Evolutionary conservation across 1,140 invertebrate species (phyloP).

Genomic region (Glossosoma conforme): DNA sequence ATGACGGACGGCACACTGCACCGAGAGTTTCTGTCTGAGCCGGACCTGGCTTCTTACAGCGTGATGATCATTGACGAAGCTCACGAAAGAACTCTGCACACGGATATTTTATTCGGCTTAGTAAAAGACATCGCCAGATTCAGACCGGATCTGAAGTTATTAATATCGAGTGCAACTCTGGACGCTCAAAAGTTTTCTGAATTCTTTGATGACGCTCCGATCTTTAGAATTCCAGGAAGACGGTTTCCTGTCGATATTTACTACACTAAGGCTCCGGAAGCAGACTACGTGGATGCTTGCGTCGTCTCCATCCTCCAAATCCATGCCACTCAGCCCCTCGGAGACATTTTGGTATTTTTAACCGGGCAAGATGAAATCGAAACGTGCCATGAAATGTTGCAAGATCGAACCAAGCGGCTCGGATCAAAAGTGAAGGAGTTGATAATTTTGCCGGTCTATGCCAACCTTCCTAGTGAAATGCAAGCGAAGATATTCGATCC

Average conservation of each 20-base stretch:
- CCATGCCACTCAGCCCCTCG: conserved; percentile 90
- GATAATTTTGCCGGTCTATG: conserved; percentile 94
- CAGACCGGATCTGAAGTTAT: conserved; percentile 87
- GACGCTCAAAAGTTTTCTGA: conserved; percentile 98
- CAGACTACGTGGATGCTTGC: conserved; percentile 96
- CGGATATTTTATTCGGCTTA: conserved; percentile 96
- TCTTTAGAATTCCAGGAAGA: conserved; percentile 92
- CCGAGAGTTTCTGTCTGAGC: conserved; percentile 95
- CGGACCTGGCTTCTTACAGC: conserved; percentile 89
- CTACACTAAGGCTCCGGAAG: conserved; percentile 98
- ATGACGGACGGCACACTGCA: conserved; percentile 99
- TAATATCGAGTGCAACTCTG: conserved; percentile 97
- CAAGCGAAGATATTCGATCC: conserved; percentile 98
- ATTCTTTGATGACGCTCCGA: conserved; percentile 98
- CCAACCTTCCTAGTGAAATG: conserved; percentile 97
- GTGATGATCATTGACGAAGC: conserved; percentile 99
- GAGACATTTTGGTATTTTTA: conserved; percentile 95
- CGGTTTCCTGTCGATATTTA: conserved; percentile 92
- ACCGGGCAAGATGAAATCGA: conserved; percentile 97
- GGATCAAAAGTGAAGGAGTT: conserved; percentile 92
- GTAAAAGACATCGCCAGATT: conserved; percentile 97
- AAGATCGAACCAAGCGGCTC: conserved; percentile 83
- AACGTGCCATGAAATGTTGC: conserved; percentile 88
- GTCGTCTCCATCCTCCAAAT: conserved; percentile 97
- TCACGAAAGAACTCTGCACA: conserved; percentile 96